Base-by-base conservation (phyloP, 2,888 invertebrate genomes). In the Pristionchus maxplancki region DNA sequence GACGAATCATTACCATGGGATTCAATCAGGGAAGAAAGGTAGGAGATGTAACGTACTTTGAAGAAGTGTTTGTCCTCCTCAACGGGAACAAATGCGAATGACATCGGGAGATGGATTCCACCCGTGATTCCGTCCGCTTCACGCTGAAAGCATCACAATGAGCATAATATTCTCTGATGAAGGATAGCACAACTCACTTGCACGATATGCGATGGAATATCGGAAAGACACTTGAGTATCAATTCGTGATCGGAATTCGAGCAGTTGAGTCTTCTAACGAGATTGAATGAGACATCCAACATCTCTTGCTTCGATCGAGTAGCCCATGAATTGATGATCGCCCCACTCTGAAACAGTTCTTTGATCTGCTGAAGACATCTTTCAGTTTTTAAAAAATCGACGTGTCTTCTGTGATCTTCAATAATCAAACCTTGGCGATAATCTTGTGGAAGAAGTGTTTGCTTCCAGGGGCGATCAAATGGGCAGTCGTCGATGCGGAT, bases 291-390 rank as follows among this genome's bases (percentile, higher is more conserved):
- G 24, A 93, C 92, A 24, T 91, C 89, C 91, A 94, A 92, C 11
- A 90, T 97, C 93, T 97, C 74, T 24, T 74, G 97, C 88, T 97
- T 96, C 0, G 97, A 96, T 92, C 97, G 97, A 90, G 97, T 96
- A 11, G 97, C 98, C 98, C 98, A 98, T 0, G 97, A 97, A 17
- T 97, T 97, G 2, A 97, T 97, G 4, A 98, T 97, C 31, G 97
- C 97, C 6, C 98, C 98, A 81, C 97, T 97, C 95, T 98, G 97
- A 96, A 98, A 81, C 31, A 44, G 48, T 83, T 83, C 11, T 9
- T 37, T 1, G 37, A 71, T 34, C 13, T 5, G 28, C 15, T 28
- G n/a, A 9, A n/a, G n/a, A n/a, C n/a, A n/a, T n/a, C n/a, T n/a
- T n/a, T n/a, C n/a, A n/a, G n/a, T n/a, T n/a, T n/a, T n/a, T n/a